Conservation (phyloP, 2,888 invertebrate species). For the Rhyacophila evoluta region DNA sequence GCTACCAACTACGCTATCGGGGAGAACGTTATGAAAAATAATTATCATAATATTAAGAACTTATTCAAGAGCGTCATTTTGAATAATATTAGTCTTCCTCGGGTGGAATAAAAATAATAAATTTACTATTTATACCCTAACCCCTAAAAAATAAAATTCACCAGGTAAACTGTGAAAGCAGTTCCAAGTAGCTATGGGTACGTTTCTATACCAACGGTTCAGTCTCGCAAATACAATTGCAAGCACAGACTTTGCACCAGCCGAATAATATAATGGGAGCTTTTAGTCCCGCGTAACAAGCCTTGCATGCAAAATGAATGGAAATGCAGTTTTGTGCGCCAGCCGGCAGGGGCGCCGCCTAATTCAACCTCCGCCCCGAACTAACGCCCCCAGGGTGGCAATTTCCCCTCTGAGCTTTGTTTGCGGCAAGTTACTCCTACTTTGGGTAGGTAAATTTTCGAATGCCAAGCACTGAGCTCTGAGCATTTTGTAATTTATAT, state of each 20-base stretch:
- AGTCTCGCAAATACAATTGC: not conserved
- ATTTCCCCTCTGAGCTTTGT: slow-evolving; percentile 9
- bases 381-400: not conserved
- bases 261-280: slow-evolving; percentile 31
- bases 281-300: slow-evolving; percentile 37
- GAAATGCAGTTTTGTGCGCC: slow-evolving; percentile 10
- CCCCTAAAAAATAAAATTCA: too few relatives aligned
- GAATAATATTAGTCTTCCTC: too few relatives aligned
- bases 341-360: not conserved
- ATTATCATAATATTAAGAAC: too few relatives aligned
- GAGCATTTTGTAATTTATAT: too few relatives aligned
- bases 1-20: too few relatives aligned
- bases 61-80: too few relatives aligned
- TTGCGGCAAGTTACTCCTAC: not conserved
- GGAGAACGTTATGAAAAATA: too few relatives aligned
- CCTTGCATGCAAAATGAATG: slow-evolving; percentile 38
- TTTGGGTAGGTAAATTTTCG: not conserved
- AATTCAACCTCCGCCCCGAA: slow-evolving; percentile 9
- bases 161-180: too few relatives aligned
- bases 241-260: slow-evolving; percentile 29
- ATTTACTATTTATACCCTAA: too few relatives aligned
- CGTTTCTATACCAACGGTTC: not conserved
- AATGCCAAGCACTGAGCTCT: not conserved
- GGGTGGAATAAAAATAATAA: too few relatives aligned
- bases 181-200: too few relatives aligned